These are phyloP conservation scores for Gila robusta DNA, from an alignment of 2,797 vertebrate species.

Conservation along the genomic window DNA sequence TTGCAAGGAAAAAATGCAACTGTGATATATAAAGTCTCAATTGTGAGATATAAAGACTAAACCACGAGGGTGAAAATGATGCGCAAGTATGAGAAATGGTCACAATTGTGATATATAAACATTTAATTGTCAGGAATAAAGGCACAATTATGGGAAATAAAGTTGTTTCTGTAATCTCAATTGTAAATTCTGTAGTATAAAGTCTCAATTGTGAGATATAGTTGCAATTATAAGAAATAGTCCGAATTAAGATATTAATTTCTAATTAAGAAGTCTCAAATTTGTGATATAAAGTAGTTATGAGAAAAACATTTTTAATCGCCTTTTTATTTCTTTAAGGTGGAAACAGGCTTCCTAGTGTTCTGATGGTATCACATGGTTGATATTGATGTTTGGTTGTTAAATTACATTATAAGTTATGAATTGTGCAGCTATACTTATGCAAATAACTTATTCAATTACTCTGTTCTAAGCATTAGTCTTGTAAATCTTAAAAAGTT, in stretches of 20 bases:
- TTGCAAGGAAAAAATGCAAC: no score
- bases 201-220: not conserved
- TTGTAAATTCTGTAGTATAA: not conserved
- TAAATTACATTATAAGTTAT: conserved; percentile 74
- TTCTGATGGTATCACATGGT: not conserved
- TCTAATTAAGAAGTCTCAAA: not conserved
- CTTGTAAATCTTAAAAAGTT: conserved; percentile 86
- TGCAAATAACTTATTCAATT: conserved; percentile 84
- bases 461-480: conserved; percentile 81
- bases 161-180: no score
- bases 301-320: not conserved
- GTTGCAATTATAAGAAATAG: not conserved
- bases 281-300: not conserved
- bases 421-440: conserved; percentile 76
- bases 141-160: no score
- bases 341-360: not conserved
- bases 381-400: conserved; percentile 8
- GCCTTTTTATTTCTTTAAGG: conserved; percentile 12
- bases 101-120: not conserved
- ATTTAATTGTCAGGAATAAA: not conserved
- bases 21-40: not conserved
- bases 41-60: not conserved
- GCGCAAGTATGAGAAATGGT: not conserved
- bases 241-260: not conserved
- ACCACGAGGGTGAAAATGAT: not conserved